Evolutionary conservation across 2,888 invertebrate genomes (phyloP), one percentile per base, ranked within the genome.

Genomic region (Nymphalis c-album): DNA sequence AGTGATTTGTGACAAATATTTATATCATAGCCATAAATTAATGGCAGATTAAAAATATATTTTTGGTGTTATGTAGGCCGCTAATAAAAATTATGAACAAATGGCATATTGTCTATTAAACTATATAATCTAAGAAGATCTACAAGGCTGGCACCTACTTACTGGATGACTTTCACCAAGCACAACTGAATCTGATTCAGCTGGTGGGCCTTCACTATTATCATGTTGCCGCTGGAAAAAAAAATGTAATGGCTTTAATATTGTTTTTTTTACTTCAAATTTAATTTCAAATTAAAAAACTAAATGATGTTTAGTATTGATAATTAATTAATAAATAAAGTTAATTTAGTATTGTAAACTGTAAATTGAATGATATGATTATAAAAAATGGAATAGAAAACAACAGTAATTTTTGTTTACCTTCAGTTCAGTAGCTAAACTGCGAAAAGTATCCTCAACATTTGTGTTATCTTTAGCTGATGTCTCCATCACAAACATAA

Each of bases 391-490:
- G 17, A 26, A 16, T 16, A 51, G 13, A 16, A 16, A 20, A 22
- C 1, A 48, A 18, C 35, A 50, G 3, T 17, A 16, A 13, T 20
- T 31, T 51, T 35, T 13, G 40, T 53, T 69, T 76, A 90, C 97
- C 94, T 98, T 98, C 70, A 98, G 92, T 90, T 97, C 97, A 61
- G 96, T 95, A 65, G 98, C 98, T 81, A 98, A 90, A 81, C 95
- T 96, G 70, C 96, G 94, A 89, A 98, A 98, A 72, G 97, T 96
- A 77, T 96, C 96, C 85, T 98, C 98, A 75, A 98, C 95, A 89
- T 98, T 97, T 61, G 96, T 96, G 82, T 98, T 98, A 79, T 96
- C 97, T 89, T 98, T 97, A 71, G 97, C 97, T 70, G 97, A 98
- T 16, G 97, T 96, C 88, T 98, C 97, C 92, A 97, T 93, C 47